Evolutionary conservation across 2,797 vertebrate species (phyloP).

Genomic region (Eidolon dupreanum): DNA sequence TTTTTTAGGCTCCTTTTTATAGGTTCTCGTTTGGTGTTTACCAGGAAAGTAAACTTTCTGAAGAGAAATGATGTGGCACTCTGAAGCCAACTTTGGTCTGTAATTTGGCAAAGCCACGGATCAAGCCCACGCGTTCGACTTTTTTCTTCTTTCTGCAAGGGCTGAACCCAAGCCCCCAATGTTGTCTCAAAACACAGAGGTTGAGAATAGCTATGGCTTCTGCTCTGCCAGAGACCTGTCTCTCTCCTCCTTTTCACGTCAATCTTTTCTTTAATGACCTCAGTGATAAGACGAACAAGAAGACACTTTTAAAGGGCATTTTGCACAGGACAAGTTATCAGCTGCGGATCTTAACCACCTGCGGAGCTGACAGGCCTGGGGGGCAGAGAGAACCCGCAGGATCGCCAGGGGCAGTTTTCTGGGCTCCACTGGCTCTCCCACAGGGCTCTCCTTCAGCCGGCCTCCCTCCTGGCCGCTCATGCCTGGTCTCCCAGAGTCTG

Average conservation of each 20-base stretch:
- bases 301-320: not conserved
- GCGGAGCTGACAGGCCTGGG: too few relatives aligned
- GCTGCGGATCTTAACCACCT: not conserved
- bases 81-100: slow-evolving; percentile 37
- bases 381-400: not conserved
- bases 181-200: slow-evolving; percentile 55
- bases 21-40: not conserved
- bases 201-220: slow-evolving; percentile 30
- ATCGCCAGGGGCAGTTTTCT: not conserved
- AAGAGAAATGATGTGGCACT: not conserved
- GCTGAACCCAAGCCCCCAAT: slow-evolving; percentile 50
- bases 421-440: not conserved
- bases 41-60: slow-evolving; percentile 41
- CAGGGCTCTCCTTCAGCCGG: not conserved
- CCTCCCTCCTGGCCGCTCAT: not conserved
- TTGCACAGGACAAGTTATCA: not conserved
- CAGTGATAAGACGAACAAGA: not conserved
- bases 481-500: not conserved
- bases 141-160: slow-evolving; percentile 58
- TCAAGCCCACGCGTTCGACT: slow-evolving; percentile 35
- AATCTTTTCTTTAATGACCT: slow-evolving; percentile 32
- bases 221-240: slow-evolving; percentile 63
- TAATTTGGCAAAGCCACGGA: slow-evolving; percentile 63
- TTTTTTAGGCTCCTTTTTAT: slow-evolving; percentile 4
- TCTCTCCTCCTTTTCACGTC: not conserved